Conservation (phyloP, 2,888 invertebrate genomes). For the Nineta flava region DNA sequence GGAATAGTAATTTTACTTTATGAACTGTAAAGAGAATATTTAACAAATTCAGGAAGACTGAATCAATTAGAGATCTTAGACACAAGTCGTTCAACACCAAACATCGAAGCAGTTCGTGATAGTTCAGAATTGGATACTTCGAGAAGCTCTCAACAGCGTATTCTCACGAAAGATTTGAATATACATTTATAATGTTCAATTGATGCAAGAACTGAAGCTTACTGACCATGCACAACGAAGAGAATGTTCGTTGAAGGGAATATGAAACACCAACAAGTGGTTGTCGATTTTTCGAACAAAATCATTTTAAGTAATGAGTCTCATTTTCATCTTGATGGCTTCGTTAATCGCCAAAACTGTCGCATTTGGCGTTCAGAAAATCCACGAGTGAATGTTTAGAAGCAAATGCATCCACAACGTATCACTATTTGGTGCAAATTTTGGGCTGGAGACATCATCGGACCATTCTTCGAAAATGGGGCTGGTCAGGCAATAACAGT, state of each 20-base stretch:
- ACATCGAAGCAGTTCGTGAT: not conserved
- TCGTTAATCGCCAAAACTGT: too few relatives aligned
- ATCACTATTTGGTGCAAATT: too few relatives aligned
- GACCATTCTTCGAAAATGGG: too few relatives aligned
- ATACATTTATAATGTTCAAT: not conserved
- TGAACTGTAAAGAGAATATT: slow-evolving; percentile 18
- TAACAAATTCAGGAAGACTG: slow-evolving; percentile 17
- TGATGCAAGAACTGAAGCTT: not conserved
- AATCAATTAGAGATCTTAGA: slow-evolving; percentile 16
- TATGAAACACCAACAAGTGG: too few relatives aligned
- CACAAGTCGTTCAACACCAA: not conserved
- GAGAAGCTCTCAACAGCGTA: not conserved
- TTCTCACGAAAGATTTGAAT: not conserved
- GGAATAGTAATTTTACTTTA: slow-evolving; percentile 15
- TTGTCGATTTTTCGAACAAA: not conserved
- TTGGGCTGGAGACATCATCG: too few relatives aligned
- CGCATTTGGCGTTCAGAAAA: too few relatives aligned
- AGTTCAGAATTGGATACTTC: not conserved
- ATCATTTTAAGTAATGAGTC: not conserved
- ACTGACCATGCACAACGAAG: not conserved
- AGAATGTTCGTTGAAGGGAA: not conserved
- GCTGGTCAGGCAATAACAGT: too few relatives aligned
- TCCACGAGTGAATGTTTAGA: too few relatives aligned
- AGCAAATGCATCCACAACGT: too few relatives aligned
- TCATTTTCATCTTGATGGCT: too few relatives aligned